phyloP scores from a whole-genome alignment of 2,888 invertebrate genomes.

The Diogma glabrata region DNA sequence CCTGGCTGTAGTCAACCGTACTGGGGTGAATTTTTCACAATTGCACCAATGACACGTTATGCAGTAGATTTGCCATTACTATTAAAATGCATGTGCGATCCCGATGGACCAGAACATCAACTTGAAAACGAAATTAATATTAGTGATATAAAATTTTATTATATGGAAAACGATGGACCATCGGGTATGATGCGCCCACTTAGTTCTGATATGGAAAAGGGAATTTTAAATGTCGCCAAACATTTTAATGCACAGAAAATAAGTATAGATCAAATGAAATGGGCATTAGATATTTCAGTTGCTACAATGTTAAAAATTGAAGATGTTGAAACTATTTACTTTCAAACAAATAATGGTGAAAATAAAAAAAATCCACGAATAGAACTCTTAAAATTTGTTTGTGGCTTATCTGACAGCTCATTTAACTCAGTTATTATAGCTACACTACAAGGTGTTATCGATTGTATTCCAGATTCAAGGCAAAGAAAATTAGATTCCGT shows the following conservation, averaged over 20 bases:
- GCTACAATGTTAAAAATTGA: slow-evolving; percentile 48
- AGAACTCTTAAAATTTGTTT: slow-evolving; percentile 47
- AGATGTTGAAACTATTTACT: slow-evolving; percentile 51
- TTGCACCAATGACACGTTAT: slow-evolving; percentile 82
- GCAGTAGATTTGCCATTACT: slow-evolving; percentile 70
- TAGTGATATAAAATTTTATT: slow-evolving; percentile 59
- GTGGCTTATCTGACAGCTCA: slow-evolving; percentile 39
- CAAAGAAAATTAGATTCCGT: slow-evolving; percentile 41
- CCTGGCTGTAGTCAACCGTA: slow-evolving; percentile 47
- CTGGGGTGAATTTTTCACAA: slow-evolving; percentile 59
- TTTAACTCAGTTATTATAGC: slow-evolving; percentile 47
- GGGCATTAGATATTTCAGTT: slow-evolving; percentile 49
- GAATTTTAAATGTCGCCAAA: slow-evolving; percentile 33
- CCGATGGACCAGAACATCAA: slow-evolving; percentile 37
- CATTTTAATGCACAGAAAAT: slow-evolving; percentile 41
- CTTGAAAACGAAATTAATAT: slow-evolving; percentile 40
- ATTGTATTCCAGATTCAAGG: slow-evolving; percentile 44
- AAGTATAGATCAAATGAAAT: slow-evolving; percentile 50
- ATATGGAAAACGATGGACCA: slow-evolving; percentile 65
- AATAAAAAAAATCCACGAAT: slow-evolving; percentile 48
- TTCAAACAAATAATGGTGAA: slow-evolving; percentile 49
- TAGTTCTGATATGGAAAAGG: slow-evolving; percentile 32
- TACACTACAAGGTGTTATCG: slow-evolving; percentile 47
- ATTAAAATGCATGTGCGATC: slow-evolving; percentile 54
- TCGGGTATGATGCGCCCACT: slow-evolving; percentile 45